Conservation (phyloP, 2,888 invertebrate species). For the Sarcophaga variegata region DNA sequence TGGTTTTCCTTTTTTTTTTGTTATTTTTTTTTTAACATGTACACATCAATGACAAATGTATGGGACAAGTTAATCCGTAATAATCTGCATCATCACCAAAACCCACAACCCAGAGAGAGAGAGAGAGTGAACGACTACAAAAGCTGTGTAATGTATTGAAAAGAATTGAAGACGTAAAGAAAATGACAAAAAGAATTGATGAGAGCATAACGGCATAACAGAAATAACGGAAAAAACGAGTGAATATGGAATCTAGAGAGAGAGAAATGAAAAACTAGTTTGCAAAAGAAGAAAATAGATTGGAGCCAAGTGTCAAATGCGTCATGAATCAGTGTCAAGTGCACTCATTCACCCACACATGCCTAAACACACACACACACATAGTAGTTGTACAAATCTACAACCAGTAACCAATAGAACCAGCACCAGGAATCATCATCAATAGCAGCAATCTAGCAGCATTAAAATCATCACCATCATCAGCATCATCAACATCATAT, state of each 20-base stretch:
- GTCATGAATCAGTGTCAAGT: constrained; percentile 69
- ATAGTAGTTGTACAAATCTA: constrained; percentile 40
- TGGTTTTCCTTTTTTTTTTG: not conserved
- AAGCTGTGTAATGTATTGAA: not conserved
- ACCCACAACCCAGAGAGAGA: not conserved
- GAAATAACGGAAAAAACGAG: constrained; percentile 19
- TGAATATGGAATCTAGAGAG: not conserved
- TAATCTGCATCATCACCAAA: constrained; percentile 56
- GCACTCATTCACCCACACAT: constrained; percentile 62
- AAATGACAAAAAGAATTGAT: constrained; percentile 46
- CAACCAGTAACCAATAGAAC: constrained; percentile 34
- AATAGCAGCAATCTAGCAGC: constrained; percentile 22
- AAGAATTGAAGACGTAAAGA: not conserved
- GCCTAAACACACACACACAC: not conserved
- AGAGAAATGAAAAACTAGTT: not conserved
- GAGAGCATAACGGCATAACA: constrained; percentile 11
- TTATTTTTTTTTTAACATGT: not conserved
- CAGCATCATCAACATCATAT: constrained; percentile 16
- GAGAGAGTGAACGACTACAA: not conserved
- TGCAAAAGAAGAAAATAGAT: constrained; percentile 52
- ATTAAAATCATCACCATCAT: constrained; percentile 37
- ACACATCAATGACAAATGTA: constrained; percentile 37
- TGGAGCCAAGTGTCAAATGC: constrained; percentile 68
- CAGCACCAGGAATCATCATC: constrained; percentile 30
- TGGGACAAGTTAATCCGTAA: constrained; percentile 62